phyloP scores from a whole-genome alignment of 1,140 invertebrate genomes.

The Drosophila truncata region DNA sequence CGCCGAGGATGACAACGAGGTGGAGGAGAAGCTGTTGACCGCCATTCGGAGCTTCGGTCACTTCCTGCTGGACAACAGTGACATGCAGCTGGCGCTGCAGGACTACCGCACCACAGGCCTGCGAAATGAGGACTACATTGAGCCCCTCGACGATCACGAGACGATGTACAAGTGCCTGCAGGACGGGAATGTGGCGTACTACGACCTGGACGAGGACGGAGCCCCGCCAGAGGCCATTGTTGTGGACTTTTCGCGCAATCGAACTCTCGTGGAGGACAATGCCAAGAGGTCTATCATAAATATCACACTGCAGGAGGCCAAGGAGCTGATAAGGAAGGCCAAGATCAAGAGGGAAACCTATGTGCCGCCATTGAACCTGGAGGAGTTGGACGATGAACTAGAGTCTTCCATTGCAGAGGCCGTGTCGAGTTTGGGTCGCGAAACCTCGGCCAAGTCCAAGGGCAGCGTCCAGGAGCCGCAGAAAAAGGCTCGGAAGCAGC shows the following conservation, averaged over 20 bases:
- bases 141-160: slow-evolving; percentile 80
- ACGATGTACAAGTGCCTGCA: slow-evolving; percentile 85
- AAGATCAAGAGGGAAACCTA: slow-evolving; percentile 63
- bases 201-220: slow-evolving; percentile 55
- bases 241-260: slow-evolving; percentile 86
- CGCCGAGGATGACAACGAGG: slow-evolving; percentile 64
- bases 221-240: slow-evolving; percentile 86
- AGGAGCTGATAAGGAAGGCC: slow-evolving; percentile 71
- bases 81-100: slow-evolving; percentile 72
- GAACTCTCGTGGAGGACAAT: slow-evolving; percentile 70
- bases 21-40: slow-evolving; percentile 83
- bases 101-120: slow-evolving; percentile 63
- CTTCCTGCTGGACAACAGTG: slow-evolving; percentile 84
- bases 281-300: slow-evolving; percentile 82
- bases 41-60: slow-evolving; percentile 86
- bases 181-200: slow-evolving; percentile 49
- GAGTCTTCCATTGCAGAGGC: slow-evolving; percentile 82
- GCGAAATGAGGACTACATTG: slow-evolving; percentile 81
- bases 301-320: slow-evolving; percentile 78
- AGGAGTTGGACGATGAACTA: slow-evolving; percentile 79
- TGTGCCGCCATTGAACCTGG: slow-evolving; percentile 73
- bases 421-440: slow-evolving; percentile 71
- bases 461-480: slow-evolving; percentile 33
- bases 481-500: slow-evolving; percentile 62
- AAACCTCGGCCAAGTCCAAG: slow-evolving; percentile 52